Evolutionary conservation across 2,113 vertebrate species (phyloP).

Genomic region (Gulo gulo): DNA sequence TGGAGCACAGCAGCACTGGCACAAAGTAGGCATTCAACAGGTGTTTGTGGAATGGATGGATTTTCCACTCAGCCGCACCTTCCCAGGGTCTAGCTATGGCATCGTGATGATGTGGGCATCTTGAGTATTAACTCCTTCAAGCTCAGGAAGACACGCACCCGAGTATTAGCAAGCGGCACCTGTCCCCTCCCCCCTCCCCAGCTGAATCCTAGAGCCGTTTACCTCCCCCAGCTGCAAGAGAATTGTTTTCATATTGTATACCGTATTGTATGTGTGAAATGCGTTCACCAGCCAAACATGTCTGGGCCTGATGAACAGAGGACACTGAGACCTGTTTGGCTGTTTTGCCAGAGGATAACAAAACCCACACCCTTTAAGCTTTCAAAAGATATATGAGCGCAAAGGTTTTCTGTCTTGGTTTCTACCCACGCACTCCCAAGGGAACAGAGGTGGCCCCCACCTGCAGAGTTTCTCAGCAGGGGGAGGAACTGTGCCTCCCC

Average conservation of each 20-base stretch:
- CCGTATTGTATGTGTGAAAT: not conserved
- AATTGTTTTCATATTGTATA: not conserved
- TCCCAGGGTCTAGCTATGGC: not conserved
- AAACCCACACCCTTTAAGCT: not conserved
- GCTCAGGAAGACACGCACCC: not conserved
- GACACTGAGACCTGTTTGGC: not conserved
- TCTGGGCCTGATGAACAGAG: slow-evolving; percentile 45
- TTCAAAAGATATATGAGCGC: slow-evolving; percentile 15
- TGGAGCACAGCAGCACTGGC: accelerated
- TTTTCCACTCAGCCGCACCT: not conserved
- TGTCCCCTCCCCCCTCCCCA: too few species aligned
- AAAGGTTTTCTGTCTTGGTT: not conserved
- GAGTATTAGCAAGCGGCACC: not conserved
- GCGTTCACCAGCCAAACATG: not conserved
- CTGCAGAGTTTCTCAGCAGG: not conserved
- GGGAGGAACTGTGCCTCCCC: not conserved
- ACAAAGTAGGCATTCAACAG: not conserved
- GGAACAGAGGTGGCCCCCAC: not conserved
- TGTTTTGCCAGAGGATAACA: not conserved
- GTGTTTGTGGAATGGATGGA: too few species aligned
- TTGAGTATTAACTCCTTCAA: not conserved
- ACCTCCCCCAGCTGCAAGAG: not conserved
- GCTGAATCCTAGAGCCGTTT: not conserved
- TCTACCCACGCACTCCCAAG: not conserved
- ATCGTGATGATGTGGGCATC: accelerated